These are phyloP conservation scores for Phocides pigmalion DNA, from an alignment of 1,140 invertebrate species.

Conservation along the genomic window DNA sequence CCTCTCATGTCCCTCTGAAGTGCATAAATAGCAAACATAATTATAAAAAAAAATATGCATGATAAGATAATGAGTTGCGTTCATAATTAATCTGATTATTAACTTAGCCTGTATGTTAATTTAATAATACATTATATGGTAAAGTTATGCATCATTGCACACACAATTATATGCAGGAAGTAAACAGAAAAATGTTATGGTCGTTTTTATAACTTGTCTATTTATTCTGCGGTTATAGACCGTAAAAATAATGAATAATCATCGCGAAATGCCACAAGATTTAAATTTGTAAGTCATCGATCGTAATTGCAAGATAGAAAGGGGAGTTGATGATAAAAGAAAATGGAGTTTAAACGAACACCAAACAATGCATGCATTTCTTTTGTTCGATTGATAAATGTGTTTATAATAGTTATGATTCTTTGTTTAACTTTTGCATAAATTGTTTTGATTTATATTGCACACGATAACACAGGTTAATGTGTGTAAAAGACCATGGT, in stretches of 20 bases:
- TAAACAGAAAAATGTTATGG: constrained; percentile 15
- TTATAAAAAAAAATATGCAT: too few relatives aligned
- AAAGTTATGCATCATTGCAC: constrained; percentile 4
- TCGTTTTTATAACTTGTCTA: constrained; percentile 2
- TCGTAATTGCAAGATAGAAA: constrained; percentile 35
- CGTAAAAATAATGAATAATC: constrained; percentile 34
- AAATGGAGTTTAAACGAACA: constrained; percentile 25
- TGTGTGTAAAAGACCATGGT: too few relatives aligned
- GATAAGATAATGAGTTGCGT: too few relatives aligned
- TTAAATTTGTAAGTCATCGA: constrained; percentile 28
- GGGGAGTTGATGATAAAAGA: constrained; percentile 21
- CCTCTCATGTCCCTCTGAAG: too few relatives aligned
- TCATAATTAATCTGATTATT: too few relatives aligned
- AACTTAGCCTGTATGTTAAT: too few relatives aligned
- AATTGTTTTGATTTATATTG: too few relatives aligned
- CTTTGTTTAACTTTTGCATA: neutral
- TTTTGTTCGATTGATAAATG: constrained; percentile 27
- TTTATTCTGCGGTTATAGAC: constrained; percentile 14
- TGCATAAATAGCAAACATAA: too few relatives aligned
- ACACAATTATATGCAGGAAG: neutral
- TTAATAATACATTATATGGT: too few relatives aligned
- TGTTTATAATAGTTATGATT: constrained; percentile 19
- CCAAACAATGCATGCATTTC: constrained; percentile 21
- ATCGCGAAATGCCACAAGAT: constrained; percentile 32
- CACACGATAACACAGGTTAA: too few relatives aligned